These are phyloP conservation scores for Crocodylus rhombifer DNA, from an alignment of 2,797 vertebrate genomes.

Conservation along the genomic window DNA sequence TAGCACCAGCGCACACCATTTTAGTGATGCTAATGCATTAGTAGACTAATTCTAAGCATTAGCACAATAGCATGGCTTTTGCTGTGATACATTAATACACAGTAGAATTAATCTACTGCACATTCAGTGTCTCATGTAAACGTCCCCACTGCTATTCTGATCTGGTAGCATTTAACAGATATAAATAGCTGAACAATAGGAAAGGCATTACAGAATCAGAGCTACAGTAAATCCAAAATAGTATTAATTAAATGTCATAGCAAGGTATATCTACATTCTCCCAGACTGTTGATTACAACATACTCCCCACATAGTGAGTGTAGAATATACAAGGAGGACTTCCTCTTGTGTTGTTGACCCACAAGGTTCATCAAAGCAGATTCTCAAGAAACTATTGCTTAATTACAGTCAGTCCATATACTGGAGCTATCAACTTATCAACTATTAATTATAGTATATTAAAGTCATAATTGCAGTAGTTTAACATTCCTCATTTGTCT, in stretches of 20 bases:
- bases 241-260: not conserved
- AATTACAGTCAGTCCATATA: not conserved
- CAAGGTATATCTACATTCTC: not conserved
- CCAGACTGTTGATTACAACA: not conserved
- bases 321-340: not conserved
- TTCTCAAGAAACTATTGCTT: not conserved
- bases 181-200: not conserved
- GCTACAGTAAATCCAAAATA: fast-evolving
- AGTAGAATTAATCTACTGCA: too few relatives aligned
- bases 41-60: too few relatives aligned
- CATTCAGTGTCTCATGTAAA: too few relatives aligned
- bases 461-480: not conserved
- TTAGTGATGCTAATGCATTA: too few relatives aligned
- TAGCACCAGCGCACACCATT: too few relatives aligned
- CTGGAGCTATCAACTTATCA: not conserved
- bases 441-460: not conserved
- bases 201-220: not conserved
- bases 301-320: not conserved
- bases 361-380: not conserved
- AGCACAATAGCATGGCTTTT: too few relatives aligned
- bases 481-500: not conserved
- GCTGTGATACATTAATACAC: too few relatives aligned
- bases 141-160: not conserved
- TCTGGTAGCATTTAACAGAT: not conserved
- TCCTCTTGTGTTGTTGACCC: too few relatives aligned